Percentiles rank a stretch among this genome's conserved stretches.
Conservation (phyloP, 2,797 vertebrate genomes). For the Poecile montanus region DNA sequence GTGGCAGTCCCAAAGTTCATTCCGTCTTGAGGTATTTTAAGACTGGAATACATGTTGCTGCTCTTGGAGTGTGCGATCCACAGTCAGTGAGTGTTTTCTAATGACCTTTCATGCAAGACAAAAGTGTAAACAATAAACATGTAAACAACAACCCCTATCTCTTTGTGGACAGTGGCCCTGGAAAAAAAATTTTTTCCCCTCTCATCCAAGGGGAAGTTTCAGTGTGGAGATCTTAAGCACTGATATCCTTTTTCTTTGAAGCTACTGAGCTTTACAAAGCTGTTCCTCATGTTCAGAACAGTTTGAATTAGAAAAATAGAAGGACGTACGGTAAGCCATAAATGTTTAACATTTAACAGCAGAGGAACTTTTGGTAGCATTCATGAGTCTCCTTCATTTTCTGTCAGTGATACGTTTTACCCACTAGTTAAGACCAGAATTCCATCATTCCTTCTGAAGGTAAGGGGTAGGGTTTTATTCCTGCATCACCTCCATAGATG, state of each 20-base stretch:
- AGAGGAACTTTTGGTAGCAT: background rate
- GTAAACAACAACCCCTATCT: background rate
- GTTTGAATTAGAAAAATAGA: background rate
- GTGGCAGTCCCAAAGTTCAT: background rate
- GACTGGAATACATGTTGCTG: background rate
- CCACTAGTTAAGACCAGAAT: background rate
- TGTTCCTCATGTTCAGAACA: constrained; percentile 1
- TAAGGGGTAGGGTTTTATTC: background rate
- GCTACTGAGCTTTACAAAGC: background rate
- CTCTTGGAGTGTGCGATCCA: background rate
- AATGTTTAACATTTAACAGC: background rate
- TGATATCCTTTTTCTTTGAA: background rate
- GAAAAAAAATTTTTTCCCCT: background rate
- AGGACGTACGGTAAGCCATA: background rate
- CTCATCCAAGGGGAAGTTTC: background rate
- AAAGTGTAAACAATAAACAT: background rate
- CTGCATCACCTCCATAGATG: background rate
- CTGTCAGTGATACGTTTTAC: background rate
- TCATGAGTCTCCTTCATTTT: background rate
- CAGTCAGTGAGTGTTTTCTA: background rate
- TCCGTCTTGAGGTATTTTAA: background rate
- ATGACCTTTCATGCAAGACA: background rate
- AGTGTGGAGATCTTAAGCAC: background rate
- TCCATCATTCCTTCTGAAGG: background rate
- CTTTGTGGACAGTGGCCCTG: background rate